Base-by-base conservation (phyloP, 2,113 vertebrate species). In the Sander lucioperca region DNA sequence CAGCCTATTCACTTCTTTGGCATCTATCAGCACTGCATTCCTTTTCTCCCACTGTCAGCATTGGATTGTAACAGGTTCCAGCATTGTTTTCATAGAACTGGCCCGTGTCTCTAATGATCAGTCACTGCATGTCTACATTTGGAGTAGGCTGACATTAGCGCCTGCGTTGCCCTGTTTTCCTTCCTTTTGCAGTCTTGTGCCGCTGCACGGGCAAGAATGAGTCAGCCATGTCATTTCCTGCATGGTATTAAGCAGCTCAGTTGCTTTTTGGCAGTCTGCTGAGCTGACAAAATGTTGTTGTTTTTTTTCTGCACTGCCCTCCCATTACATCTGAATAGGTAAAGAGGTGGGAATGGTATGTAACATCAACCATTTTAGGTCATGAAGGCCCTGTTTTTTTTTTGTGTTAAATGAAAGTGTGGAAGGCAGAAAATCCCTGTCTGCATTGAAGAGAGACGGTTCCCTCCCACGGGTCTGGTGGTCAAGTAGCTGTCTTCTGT, bases 161-260 rank as follows among this genome's bases (percentile, higher is more conserved):
- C 6, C 30, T 45, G 12, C 48, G 33, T 23, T 19, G 3, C 27
- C 2, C 1, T 43, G 25, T 70, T 79, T 69, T 5, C 51, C 9
- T 25, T 58, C 18, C 50, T 79, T 73, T 83, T 83, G 47, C 58
- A 45, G 54, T 30, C 53, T 9, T 36, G 27, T 25, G 6, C 33
- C 14, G 61, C 71, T 80, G 57, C 57, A 66, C 16, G 2, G 11
- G 18, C 61, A 61, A 59, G 18, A 72, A 53, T 65, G 57, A 74
- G 18, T 62, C 43, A 13, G 36, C 25, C 16, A 5, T 90, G 79
- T 83, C 3, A 39, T 85, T 90, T 91, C 91, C 88, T 90, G 80
- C 8, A 6, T 71, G 45, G 39, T 68, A 78, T 81, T 15, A 53
- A 82, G 76, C 65, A 13, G n/a, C 69, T 69, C 68, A 2, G 23